A percentile compares a stretch with the other conserved stretches of the same genome.
phyloP scores from a whole-genome alignment of 2,888 invertebrate genomes.

The Hydriomena furcata region DNA sequence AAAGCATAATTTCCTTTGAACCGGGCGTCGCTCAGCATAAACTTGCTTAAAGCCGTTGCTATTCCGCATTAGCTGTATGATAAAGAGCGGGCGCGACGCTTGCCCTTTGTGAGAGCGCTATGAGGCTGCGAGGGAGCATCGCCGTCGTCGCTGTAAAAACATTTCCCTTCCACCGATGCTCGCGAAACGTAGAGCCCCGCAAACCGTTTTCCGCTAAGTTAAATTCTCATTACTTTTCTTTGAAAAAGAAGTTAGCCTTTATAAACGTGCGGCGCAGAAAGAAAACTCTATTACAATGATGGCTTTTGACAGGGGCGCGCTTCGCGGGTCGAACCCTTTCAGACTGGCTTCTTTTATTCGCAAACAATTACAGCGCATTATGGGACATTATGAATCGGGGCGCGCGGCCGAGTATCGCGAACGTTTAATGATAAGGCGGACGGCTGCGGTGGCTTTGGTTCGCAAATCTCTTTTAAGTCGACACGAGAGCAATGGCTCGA shows the following conservation, averaged over 20 bases:
- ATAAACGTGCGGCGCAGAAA: conserved; percentile 65
- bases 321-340: conserved; percentile 57
- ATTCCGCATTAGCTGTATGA: conserved; percentile 61
- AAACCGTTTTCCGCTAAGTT: conserved; percentile 77
- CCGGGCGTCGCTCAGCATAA: conserved; percentile 51
- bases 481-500: conserved; percentile 68
- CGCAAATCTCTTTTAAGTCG: conserved; percentile 75
- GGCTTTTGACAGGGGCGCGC: conserved; percentile 65
- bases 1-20: conserved; percentile 59
- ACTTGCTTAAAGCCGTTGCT: conserved; percentile 64
- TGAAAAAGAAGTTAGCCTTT: conserved; percentile 75
- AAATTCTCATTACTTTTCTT: conserved; percentile 80
- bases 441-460: conserved; percentile 65
- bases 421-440: conserved; percentile 73
- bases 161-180: conserved; percentile 49
- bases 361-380: conserved; percentile 70
- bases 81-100: conserved; percentile 55
- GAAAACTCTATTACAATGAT: conserved; percentile 75
- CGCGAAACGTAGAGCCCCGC: conserved; percentile 53
- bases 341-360: conserved; percentile 60
- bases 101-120: conserved; percentile 59
- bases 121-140: conserved; percentile 53
- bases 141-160: conserved; percentile 65
- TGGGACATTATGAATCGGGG: conserved; percentile 58
- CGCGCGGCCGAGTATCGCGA: conserved; percentile 58